Evolutionary conservation across 2,888 invertebrate genomes (phyloP).

Genomic region (Eristalis tenax): DNA sequence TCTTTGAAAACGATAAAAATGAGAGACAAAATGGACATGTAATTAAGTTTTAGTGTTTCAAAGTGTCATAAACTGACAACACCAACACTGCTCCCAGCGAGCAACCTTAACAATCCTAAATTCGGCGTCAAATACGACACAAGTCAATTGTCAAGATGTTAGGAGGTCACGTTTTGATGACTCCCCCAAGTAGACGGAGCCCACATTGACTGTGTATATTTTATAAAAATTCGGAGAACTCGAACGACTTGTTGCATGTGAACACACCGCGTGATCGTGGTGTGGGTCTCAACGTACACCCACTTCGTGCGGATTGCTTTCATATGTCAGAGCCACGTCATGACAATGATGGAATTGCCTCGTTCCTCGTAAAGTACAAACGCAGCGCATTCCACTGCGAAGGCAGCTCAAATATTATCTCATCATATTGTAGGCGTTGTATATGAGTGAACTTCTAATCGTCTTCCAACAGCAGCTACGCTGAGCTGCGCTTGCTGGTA

Average conservation of each 20-base stretch:
- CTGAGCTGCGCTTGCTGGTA: constrained; percentile 16
- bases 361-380: background rate
- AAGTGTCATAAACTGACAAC: background rate
- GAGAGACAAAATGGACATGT: background rate
- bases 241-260: background rate
- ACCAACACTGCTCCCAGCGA: background rate
- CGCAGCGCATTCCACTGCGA: constrained; percentile 32
- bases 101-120: background rate
- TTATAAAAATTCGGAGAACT: background rate
- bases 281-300: background rate
- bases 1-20: background rate
- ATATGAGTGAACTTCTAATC: constrained; percentile 22
- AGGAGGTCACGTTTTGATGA: background rate
- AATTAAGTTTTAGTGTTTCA: background rate
- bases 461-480: background rate
- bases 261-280: background rate
- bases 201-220: background rate
- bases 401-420: constrained; percentile 40
- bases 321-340: constrained; percentile 1
- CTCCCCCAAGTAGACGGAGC: background rate
- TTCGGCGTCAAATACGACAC: background rate
- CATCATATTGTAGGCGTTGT: constrained; percentile 41
- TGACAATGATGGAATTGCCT: constrained; percentile 9
- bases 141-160: background rate
- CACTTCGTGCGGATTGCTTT: constrained; percentile 3